Evolutionary conservation across 2,888 invertebrate species (phyloP).

Genomic region (Lasiommata megera): DNA sequence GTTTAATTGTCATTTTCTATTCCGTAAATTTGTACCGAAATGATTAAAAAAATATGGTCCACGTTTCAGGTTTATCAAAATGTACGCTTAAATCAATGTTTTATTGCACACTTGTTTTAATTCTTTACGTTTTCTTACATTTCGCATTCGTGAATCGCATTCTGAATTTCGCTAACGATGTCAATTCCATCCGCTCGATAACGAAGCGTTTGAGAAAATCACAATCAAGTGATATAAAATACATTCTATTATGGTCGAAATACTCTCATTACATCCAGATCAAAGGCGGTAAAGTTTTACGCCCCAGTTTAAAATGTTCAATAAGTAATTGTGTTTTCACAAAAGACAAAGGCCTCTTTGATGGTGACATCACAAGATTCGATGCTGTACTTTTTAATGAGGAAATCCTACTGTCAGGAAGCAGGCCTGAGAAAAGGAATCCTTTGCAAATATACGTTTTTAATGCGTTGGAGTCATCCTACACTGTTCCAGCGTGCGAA

Average conservation of each 20-base stretch:
- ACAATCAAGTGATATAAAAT: constrained; percentile 32
- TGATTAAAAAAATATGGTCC: constrained; percentile 13
- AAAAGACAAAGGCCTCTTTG: constrained; percentile 36
- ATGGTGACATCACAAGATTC: constrained; percentile 40
- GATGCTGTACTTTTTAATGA: constrained; percentile 50
- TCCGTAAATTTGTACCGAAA: no score
- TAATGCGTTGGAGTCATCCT: constrained; percentile 45
- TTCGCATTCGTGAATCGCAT: constrained; percentile 33
- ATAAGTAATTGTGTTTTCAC: constrained; percentile 46
- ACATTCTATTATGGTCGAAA: constrained; percentile 42
- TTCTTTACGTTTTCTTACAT: constrained; percentile 35
- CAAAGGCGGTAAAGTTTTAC: constrained; percentile 21
- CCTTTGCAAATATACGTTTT: constrained; percentile 50
- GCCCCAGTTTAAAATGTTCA: constrained; percentile 37
- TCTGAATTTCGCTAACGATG: constrained; percentile 32
- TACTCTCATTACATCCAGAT: constrained; percentile 17
- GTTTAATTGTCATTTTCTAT: no score
- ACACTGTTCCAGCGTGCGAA: constrained; percentile 48
- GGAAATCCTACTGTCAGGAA: constrained; percentile 28
- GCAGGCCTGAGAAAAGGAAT: constrained; percentile 37
- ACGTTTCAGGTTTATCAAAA: constrained; percentile 11
- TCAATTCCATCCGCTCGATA: constrained; percentile 25
- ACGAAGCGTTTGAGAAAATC: constrained; percentile 1
- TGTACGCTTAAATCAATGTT: constrained; percentile 35
- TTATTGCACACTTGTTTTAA: constrained; percentile 32